These are phyloP conservation scores for Tipula unca DNA, from an alignment of 2,888 invertebrate species.

Conservation along the genomic window DNA sequence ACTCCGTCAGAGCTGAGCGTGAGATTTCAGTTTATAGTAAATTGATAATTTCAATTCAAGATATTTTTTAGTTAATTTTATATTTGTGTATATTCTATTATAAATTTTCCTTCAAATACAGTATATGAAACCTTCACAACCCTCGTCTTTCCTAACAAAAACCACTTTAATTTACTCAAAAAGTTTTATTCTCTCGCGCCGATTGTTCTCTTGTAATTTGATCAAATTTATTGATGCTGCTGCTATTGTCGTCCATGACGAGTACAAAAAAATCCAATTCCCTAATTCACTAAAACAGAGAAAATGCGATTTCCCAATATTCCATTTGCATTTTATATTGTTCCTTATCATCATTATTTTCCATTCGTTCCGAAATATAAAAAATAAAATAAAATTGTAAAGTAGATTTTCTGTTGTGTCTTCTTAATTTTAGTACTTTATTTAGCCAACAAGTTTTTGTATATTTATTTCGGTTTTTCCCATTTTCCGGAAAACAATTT, in stretches of 20 bases:
- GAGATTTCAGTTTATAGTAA: too few relatives aligned
- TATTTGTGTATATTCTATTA: too few relatives aligned
- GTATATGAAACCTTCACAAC: too few relatives aligned
- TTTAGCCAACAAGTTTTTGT: slow-evolving; percentile 4
- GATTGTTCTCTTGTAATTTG: background rate
- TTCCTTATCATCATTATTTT: background rate
- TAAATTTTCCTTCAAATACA: too few relatives aligned
- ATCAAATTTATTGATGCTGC: background rate
- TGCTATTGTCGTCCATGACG: background rate
- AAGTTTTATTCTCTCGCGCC: background rate
- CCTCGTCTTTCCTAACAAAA: too few relatives aligned
- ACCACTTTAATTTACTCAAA: too few relatives aligned
- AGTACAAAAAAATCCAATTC: background rate
- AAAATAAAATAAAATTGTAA: background rate
- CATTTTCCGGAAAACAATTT: background rate
- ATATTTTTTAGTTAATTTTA: too few relatives aligned
- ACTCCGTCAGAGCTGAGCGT: too few relatives aligned
- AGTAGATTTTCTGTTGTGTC: background rate
- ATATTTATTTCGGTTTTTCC: background rate
- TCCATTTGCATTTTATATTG: background rate
- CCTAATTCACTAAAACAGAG: background rate
- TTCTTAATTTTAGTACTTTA: background rate
- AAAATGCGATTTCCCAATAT: background rate
- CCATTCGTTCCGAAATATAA: background rate
- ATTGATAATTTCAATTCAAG: too few relatives aligned